Percentiles rank a stretch among this genome's conserved stretches.
Conservation (phyloP, 1,140 invertebrate genomes). For the Reticulitermes speratus region DNA sequence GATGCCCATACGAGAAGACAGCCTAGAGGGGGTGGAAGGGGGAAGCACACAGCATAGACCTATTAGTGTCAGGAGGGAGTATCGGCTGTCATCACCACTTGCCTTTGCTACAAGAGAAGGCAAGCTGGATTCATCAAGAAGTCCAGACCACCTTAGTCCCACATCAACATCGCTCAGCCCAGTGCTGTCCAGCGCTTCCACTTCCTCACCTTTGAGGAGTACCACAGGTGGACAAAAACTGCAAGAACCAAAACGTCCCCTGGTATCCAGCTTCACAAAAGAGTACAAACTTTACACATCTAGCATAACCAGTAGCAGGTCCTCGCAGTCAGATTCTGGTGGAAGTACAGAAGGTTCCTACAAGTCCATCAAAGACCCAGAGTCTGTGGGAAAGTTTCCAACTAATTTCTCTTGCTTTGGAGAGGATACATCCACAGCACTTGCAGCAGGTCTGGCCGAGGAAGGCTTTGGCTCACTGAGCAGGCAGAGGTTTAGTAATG, state of each 20-base stretch:
- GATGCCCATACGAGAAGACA: background rate
- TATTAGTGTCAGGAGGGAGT: background rate
- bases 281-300: conserved; percentile 24
- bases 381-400: background rate
- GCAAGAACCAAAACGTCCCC: background rate
- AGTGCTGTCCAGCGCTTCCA: too few species aligned
- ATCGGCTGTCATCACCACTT: background rate
- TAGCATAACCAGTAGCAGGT: background rate
- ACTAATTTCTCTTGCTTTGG: background rate
- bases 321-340: background rate
- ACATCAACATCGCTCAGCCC: too few species aligned
- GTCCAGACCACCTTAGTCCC: too few species aligned
- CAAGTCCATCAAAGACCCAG: background rate
- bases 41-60: background rate
- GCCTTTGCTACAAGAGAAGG: too few species aligned
- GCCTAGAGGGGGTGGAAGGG: background rate
- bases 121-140: too few species aligned
- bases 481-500: background rate
- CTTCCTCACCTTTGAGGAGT: too few species aligned
- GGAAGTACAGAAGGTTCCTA: background rate
- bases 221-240: too few species aligned
- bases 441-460: background rate
- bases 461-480: background rate
- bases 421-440: background rate
- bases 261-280: conserved; percentile 26